Evolutionary conservation across 2,888 invertebrate species (phyloP), one percentile per base, ranked within the genome.

Genomic region (Chrysodeixis includens): DNA sequence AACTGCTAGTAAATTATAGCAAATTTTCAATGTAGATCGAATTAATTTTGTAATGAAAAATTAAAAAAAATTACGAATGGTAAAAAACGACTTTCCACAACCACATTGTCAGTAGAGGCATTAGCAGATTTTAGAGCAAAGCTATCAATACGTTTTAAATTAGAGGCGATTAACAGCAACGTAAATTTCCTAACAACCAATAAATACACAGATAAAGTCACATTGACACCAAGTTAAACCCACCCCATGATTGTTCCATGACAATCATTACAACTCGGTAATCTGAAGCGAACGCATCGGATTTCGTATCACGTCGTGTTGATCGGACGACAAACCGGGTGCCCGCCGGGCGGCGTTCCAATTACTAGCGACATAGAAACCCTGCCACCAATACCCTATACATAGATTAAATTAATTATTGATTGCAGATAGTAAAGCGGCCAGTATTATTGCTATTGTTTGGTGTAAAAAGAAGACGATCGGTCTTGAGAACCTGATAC

Each of bases 221-320:
- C 69, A 72, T 79, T 81, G 64, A 61, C 66, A 78, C 64, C 70
- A 68, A 69, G 40, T 78, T 71, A 57, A 69, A 73, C 32, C 77
- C 61, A 65, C 68, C 76, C 79, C 80, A 85, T 88, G 85, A 90
- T 90, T 86, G 88, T 85, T 78, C 80, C 69, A 75, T 83, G 87
- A 89, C 88, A 91, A 92, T 91, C 87, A 92, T 90, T 86, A 84
- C 83, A 78, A 82, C 79, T 81, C 84, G 79, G 88, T 89, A 87
- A 88, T 87, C 86, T 84, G 85, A 87, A 83, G 80, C 86, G 86
- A 85, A 86, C 88, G 92, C 93, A 93, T 94, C 91, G 88, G 90
- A 90, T 93, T 94, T 94, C 94, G 89, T 90, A 90, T 93, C 94
- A 94, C 94, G 94, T 94, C 89, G 89, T 86, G 90, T 92, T 93